Conservation (phyloP, 1,140 invertebrate species). For the Caenorhabditis brenneri region DNA sequence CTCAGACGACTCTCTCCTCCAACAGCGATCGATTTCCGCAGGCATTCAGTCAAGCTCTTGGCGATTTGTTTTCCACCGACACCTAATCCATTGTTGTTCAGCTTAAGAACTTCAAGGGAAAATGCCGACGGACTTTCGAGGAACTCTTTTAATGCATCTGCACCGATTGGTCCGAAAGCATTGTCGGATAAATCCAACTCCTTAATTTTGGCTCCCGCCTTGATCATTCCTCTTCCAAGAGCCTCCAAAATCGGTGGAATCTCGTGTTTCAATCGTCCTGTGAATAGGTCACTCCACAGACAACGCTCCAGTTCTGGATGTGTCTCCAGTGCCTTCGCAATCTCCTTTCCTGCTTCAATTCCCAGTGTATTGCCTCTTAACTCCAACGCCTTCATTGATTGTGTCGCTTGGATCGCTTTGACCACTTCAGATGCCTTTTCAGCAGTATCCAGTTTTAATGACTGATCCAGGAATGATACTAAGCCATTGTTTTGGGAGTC, state of each 20-base stretch:
- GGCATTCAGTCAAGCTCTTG: slow-evolving; percentile 79
- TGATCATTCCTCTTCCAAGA: slow-evolving; percentile 82
- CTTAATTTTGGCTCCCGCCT: slow-evolving; percentile 79
- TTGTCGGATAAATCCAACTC: slow-evolving; percentile 94
- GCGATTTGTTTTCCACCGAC: slow-evolving; percentile 85
- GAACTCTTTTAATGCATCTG: slow-evolving; percentile 78
- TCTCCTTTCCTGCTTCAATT: slow-evolving; percentile 46
- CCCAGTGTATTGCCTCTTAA: slow-evolving; percentile 54
- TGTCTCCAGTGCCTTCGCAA: slow-evolving; percentile 45
- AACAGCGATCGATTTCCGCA: slow-evolving; percentile 73
- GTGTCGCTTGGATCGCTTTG: neutral
- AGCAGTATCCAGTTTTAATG: neutral
- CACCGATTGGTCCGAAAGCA: slow-evolving; percentile 93
- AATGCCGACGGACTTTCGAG: slow-evolving; percentile 84
- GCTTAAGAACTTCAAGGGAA: slow-evolving; percentile 79
- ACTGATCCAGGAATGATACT: neutral
- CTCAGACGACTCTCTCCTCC: slow-evolving; percentile 75
- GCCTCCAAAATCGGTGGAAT: slow-evolving; percentile 86
- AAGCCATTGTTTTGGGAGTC: too few relatives aligned
- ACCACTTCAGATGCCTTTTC: slow-evolving; percentile 27
- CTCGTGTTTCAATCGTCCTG: slow-evolving; percentile 87
- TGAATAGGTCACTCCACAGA: slow-evolving; percentile 85
- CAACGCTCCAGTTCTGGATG: slow-evolving; percentile 50
- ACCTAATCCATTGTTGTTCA: slow-evolving; percentile 94
- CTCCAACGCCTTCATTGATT: slow-evolving; percentile 18